Conservation (phyloP, 2,888 invertebrate species). For the Anticlea derivata region DNA sequence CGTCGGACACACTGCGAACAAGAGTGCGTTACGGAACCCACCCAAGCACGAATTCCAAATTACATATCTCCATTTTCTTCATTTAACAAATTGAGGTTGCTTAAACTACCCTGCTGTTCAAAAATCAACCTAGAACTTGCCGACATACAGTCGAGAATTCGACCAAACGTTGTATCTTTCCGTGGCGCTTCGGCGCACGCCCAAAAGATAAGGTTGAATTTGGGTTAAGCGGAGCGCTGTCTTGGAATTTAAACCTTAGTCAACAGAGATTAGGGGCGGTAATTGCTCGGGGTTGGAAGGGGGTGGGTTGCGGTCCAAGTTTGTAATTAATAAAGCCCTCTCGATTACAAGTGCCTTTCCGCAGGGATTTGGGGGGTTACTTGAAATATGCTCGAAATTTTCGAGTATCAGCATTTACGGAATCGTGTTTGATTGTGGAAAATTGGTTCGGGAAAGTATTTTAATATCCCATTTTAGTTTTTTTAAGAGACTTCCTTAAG, state of each 20-base stretch:
- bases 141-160: constrained; percentile 54
- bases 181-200: constrained; percentile 59
- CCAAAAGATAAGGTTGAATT: constrained; percentile 78
- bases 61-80: constrained; percentile 79
- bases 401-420: constrained; percentile 25
- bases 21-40: constrained; percentile 52
- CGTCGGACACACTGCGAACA: constrained; percentile 59
- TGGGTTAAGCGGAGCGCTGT: constrained; percentile 52
- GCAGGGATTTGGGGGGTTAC: constrained; percentile 56
- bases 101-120: constrained; percentile 35
- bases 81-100: constrained; percentile 81
- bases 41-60: constrained; percentile 66
- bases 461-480: constrained; percentile 23
- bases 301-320: constrained; percentile 74
- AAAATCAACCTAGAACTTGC: constrained; percentile 48
- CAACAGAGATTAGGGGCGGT: constrained; percentile 59
- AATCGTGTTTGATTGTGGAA: constrained; percentile 22
- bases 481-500: constrained; percentile 1
- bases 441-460: constrained; percentile 23
- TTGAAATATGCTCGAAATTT: constrained; percentile 27
- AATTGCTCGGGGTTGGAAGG: constrained; percentile 53
- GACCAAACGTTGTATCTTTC: constrained; percentile 44
- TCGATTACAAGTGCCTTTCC: constrained; percentile 82
- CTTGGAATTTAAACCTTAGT: constrained; percentile 71
- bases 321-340: constrained; percentile 83